These are phyloP conservation scores for Eurois occulta DNA, from an alignment of 2,888 invertebrate species.

Conservation along the genomic window DNA sequence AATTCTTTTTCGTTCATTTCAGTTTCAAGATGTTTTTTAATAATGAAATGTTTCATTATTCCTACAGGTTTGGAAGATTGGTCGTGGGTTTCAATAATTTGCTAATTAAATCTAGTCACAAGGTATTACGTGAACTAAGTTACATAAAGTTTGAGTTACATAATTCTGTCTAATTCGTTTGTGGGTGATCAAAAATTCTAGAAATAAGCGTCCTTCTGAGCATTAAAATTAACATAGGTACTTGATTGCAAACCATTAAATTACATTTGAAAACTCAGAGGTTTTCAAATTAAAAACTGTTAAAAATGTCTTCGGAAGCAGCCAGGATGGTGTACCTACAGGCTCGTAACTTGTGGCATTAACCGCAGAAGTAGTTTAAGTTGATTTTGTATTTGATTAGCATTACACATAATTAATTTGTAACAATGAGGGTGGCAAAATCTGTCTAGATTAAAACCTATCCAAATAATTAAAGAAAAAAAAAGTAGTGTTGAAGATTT, in stretches of 20 bases:
- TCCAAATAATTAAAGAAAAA: no score
- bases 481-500: no score
- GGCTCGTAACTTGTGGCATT: no score
- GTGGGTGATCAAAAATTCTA: no score
- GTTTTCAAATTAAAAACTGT: neutral
- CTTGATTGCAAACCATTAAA: neutral
- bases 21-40: constrained; percentile 25
- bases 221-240: neutral
- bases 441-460: no score
- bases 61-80: neutral
- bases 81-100: constrained; percentile 1
- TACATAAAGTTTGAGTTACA: neutral
- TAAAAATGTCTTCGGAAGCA: neutral
- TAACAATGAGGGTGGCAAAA: no score
- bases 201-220: neutral
- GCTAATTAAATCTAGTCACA: neutral
- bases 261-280: neutral
- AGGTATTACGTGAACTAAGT: neutral
- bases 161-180: neutral
- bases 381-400: no score
- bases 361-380: no score
- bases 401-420: no score
- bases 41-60: constrained; percentile 35
- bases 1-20: constrained; percentile 31
- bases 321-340: no score